phyloP scores from a whole-genome alignment of 1,140 invertebrate species.

The Polypedilum vanderplanki region DNA sequence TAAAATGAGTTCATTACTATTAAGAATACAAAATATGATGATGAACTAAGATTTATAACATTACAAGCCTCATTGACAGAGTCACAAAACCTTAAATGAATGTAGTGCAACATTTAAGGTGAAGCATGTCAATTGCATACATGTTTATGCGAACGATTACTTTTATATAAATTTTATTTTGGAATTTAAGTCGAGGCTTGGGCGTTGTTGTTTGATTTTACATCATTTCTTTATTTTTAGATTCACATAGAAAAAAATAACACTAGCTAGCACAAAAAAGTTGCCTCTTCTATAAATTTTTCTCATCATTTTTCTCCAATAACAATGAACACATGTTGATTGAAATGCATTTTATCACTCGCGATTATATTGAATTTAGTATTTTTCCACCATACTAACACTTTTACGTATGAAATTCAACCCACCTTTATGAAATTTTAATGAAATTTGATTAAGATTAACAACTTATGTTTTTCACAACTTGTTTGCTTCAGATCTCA shows the following conservation, averaged over 20 bases:
- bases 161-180: neutral
- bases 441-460: neutral
- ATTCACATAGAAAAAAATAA: neutral
- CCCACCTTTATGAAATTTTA: neutral
- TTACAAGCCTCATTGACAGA: neutral
- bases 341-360: neutral
- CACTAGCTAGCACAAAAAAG: neutral
- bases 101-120: neutral
- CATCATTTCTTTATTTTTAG: conserved; percentile 13
- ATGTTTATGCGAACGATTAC: neutral
- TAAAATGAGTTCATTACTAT: too few species aligned
- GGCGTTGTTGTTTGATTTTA: neutral
- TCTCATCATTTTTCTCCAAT: neutral
- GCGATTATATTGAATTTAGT: neutral
- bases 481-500: neutral
- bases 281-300: neutral
- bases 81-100: neutral
- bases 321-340: conserved; percentile 6
- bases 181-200: conserved; percentile 4
- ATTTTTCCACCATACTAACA: neutral
- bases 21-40: neutral
- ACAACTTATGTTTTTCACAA: neutral
- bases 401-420: neutral
- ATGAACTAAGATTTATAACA: neutral
- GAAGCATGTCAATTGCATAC: neutral